phyloP scores from a whole-genome alignment of 2,113 vertebrate species.

The Eonycteris spelaea region DNA sequence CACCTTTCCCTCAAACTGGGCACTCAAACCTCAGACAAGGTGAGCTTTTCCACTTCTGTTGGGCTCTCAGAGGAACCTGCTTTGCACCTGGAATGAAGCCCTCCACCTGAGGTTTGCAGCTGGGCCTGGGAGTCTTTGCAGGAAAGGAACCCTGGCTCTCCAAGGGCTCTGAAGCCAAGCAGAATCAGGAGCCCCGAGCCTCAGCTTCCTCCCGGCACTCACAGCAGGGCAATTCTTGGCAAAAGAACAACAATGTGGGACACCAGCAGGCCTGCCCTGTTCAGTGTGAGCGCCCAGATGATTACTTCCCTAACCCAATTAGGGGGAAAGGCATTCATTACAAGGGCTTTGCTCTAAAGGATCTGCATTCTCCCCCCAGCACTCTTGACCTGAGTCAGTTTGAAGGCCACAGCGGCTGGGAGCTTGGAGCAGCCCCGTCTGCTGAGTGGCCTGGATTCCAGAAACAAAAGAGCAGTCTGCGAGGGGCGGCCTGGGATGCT shows the following conservation, averaged over 20 bases:
- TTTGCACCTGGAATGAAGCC: neutral
- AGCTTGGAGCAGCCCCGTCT: neutral
- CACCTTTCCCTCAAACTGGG: neutral
- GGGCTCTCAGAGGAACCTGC: neutral
- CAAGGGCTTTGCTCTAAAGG: neutral
- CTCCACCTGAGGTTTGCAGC: neutral
- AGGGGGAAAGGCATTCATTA: neutral
- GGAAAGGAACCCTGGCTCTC: neutral
- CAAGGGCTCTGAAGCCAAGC: neutral
- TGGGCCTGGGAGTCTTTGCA: neutral
- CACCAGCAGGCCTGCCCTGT: neutral
- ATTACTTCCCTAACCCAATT: neutral
- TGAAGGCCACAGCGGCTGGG: neutral
- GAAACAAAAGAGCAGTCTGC: slow-evolving; percentile 44
- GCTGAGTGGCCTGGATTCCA: neutral
- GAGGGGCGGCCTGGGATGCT: neutral
- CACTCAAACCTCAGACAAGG: neutral
- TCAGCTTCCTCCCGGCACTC: neutral
- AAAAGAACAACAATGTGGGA: neutral
- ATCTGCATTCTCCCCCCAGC: neutral
- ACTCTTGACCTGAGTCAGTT: slow-evolving; percentile 6
- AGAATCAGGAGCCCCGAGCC: neutral
- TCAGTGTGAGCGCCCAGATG: neutral
- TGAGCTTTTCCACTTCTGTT: neutral
- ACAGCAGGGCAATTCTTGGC: neutral